Percentiles rank a stretch among this genome's conserved stretches.
phyloP scores from a whole-genome alignment of 2,888 invertebrate species.

The Dryocosmus kuriphilus region DNA sequence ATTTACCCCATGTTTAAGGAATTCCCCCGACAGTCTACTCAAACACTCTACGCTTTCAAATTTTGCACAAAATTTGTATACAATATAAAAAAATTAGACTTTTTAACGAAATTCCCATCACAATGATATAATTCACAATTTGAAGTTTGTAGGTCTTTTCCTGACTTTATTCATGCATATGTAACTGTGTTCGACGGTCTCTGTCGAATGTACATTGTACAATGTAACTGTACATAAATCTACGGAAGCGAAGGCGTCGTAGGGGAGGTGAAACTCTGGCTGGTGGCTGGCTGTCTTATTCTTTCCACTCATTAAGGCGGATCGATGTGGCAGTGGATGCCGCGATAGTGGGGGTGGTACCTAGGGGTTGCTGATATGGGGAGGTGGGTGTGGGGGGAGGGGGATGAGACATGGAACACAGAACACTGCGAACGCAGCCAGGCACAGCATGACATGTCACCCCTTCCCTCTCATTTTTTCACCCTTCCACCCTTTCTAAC shows the following conservation, averaged over 20 bases:
- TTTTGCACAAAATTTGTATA: no score
- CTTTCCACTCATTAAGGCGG: conserved; percentile 78
- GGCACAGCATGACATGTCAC: conserved; percentile 69
- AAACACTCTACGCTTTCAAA: no score
- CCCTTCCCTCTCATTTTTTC: conserved; percentile 49
- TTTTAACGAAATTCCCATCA: no score
- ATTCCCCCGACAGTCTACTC: no score
- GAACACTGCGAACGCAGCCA: conserved; percentile 65
- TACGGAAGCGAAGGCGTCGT: conserved; percentile 49
- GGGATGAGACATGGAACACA: conserved; percentile 49
- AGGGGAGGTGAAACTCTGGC: conserved; percentile 63
- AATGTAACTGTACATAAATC: no score
- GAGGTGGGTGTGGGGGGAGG: background rate
- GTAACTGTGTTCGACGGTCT: conserved; percentile 32
- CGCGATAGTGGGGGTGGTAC: conserved; percentile 56
- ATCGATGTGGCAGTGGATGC: conserved; percentile 76
- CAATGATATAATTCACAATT: no score
- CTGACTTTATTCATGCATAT: conserved; percentile 32
- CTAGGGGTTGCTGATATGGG: conserved; percentile 45
- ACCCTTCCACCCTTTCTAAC: conserved; percentile 43
- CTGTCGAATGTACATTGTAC: conserved; percentile 46
- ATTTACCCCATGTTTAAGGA: no score
- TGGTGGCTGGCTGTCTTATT: conserved; percentile 74
- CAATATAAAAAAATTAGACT: no score
- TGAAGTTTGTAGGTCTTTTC: background rate